phyloP scores from a whole-genome alignment of 2,888 invertebrate species.

The Protonemura montana region DNA sequence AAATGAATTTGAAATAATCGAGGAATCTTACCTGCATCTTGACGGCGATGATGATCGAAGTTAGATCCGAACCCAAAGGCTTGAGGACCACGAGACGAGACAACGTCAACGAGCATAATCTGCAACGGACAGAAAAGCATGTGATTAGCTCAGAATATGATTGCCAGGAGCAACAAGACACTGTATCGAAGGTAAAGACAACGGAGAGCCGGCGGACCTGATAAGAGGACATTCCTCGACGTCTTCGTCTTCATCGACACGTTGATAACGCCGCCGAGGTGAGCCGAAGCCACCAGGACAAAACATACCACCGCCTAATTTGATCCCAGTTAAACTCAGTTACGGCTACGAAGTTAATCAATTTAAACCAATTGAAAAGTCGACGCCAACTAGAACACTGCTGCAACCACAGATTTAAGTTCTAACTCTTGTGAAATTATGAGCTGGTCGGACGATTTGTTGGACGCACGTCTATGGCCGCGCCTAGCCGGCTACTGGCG shows the following conservation, averaged over 20 bases:
- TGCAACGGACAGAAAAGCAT: slow-evolving; percentile 58
- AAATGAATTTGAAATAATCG: neutral
- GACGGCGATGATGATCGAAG: slow-evolving; percentile 91
- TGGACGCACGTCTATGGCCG: neutral
- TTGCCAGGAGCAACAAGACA: neutral
- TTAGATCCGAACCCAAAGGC: slow-evolving; percentile 80
- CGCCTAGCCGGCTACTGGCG: neutral
- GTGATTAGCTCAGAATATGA: neutral
- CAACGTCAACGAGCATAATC: slow-evolving; percentile 89
- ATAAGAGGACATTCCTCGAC: slow-evolving; percentile 54
- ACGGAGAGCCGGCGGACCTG: too few species aligned
- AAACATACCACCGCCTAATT: slow-evolving; percentile 38
- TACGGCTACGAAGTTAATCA: neutral
- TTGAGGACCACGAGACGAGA: slow-evolving; percentile 82
- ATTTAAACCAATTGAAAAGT: neutral
- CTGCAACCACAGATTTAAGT: too few species aligned
- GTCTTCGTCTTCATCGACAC: slow-evolving; percentile 53
- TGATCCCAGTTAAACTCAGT: neutral
- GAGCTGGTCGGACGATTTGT: neutral
- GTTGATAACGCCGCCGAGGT: slow-evolving; percentile 58
- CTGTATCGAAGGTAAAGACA: neutral
- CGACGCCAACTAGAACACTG: too few species aligned
- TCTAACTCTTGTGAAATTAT: neutral
- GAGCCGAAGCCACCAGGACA: slow-evolving; percentile 60
- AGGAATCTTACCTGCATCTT: slow-evolving; percentile 74